Evolutionary conservation across 2,888 invertebrate genomes (phyloP).

Genomic region (Osmoderma eremita): DNA sequence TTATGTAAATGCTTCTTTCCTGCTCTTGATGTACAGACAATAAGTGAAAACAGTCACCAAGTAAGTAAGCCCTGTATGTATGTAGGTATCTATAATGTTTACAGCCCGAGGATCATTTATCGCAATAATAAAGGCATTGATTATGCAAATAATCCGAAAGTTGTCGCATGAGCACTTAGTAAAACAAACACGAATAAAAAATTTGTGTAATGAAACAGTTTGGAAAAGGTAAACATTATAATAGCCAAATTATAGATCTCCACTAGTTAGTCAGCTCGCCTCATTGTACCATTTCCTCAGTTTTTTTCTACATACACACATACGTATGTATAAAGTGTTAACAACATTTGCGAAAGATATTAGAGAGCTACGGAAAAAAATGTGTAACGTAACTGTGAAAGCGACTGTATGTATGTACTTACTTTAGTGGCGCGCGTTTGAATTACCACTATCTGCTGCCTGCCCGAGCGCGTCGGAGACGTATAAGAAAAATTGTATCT

Average conservation of each 20-base stretch:
- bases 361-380: conserved; percentile 23
- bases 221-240: conserved; percentile 13
- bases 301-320: conserved; percentile 2
- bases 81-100: conserved; percentile 12
- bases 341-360: conserved; percentile 22
- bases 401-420: conserved; percentile 18
- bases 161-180: conserved; percentile 23
- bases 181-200: conserved; percentile 20
- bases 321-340: conserved; percentile 10
- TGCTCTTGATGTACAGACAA: no score
- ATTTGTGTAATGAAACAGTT: conserved; percentile 14
- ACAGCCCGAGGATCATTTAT: conserved; percentile 29
- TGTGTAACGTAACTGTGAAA: conserved; percentile 31
- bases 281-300: conserved; percentile 7
- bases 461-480: conserved; percentile 8
- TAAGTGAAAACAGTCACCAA: neutral
- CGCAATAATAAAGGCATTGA: conserved; percentile 26
- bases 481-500: conserved; percentile 23
- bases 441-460: neutral
- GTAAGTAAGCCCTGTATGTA: conserved; percentile 3
- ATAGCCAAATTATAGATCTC: conserved; percentile 25
- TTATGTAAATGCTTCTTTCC: no score
- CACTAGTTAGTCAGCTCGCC: conserved; percentile 6
- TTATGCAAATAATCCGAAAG: conserved; percentile 37
- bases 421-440: neutral